Conservation (phyloP, 2,888 invertebrate genomes). For the Parthenolecanium corni region DNA sequence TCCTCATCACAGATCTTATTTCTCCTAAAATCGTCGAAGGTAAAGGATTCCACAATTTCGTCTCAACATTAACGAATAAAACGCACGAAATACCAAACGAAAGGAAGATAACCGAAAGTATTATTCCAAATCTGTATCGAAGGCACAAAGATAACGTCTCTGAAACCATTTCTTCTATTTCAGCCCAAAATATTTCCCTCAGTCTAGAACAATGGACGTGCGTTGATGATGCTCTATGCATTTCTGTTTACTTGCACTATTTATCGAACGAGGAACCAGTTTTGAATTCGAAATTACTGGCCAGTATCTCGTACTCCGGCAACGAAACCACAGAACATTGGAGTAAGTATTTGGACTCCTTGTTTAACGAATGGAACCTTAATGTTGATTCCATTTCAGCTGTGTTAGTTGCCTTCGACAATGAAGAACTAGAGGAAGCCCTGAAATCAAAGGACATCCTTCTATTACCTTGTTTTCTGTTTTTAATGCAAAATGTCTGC, state of each 20-base stretch:
- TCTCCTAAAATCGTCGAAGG: constrained; percentile 42
- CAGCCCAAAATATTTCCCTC: constrained; percentile 38
- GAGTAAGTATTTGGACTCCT: constrained; percentile 38
- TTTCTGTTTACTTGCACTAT: constrained; percentile 36
- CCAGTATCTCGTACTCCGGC: constrained; percentile 40
- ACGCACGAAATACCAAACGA: constrained; percentile 31
- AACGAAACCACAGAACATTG: constrained; percentile 39
- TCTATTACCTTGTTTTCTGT: constrained; percentile 41
- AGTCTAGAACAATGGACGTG: constrained; percentile 42
- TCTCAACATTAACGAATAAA: constrained; percentile 41
- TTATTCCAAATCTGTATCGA: constrained; percentile 42
- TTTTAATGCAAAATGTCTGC: constrained; percentile 37
- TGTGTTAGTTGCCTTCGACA: constrained; percentile 39
- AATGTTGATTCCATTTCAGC: constrained; percentile 40
- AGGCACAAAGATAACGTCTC: constrained; percentile 35
- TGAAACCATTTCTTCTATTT: constrained; percentile 30
- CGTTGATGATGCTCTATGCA: constrained; percentile 37
- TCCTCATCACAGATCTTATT: constrained; percentile 42
- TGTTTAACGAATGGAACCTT: constrained; percentile 41
- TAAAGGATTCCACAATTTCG: constrained; percentile 41
- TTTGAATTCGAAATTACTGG: constrained; percentile 40
- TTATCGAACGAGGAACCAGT: constrained; percentile 36
- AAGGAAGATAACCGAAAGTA: constrained; percentile 41
- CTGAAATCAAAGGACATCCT: constrained; percentile 37
- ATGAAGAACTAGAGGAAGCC: constrained; percentile 37